A percentile compares a stretch with the other conserved stretches of the same genome.
Evolutionary conservation across 1,140 invertebrate species (phyloP).

Genomic region (Ctenoplectra terminalis): DNA sequence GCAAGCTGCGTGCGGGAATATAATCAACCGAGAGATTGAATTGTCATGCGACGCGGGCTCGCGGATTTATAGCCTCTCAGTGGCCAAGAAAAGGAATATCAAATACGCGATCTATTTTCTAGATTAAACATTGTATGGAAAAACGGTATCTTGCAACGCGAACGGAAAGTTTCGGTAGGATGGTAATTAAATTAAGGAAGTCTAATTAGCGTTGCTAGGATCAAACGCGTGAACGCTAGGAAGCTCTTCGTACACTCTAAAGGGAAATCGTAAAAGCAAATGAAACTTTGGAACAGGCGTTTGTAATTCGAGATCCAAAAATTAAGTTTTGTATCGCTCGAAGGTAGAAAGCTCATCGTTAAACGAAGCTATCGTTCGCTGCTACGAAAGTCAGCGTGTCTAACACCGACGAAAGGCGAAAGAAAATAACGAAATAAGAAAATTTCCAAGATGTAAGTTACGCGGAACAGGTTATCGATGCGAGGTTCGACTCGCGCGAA

Average conservation of each 20-base stretch:
- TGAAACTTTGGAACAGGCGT: background rate
- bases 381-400: background rate
- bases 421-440: background rate
- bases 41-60: background rate
- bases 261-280: background rate
- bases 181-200: no score
- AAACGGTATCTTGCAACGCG: no score
- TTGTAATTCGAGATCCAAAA: background rate
- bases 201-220: background rate
- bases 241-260: background rate
- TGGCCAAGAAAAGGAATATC: background rate
- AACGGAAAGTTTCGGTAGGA: no score
- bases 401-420: background rate
- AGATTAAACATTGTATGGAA: background rate
- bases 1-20: background rate
- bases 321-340: background rate
- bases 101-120: background rate
- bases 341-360: background rate
- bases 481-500: background rate
- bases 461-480: background rate
- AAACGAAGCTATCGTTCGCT: no score
- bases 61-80: background rate
- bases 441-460: background rate
- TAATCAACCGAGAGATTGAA: slow-evolving; percentile 1
- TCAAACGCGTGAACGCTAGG: background rate